These are phyloP conservation scores for Periplaneta americana DNA, from an alignment of 1,140 invertebrate genomes.

Conservation along the genomic window DNA sequence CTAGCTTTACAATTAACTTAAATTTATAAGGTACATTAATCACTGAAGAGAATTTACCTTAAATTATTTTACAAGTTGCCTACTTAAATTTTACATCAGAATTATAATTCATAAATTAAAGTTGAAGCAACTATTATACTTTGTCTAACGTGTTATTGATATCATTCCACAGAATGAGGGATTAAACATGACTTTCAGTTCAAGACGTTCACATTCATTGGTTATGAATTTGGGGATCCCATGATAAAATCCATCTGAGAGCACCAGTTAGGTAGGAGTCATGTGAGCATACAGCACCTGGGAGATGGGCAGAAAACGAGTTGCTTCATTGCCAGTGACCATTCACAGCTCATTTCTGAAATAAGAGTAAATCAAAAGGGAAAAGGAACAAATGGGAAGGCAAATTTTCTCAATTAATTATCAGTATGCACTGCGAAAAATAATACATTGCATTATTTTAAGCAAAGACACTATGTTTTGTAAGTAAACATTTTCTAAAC, in stretches of 20 bases:
- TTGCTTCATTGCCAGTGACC: not conserved
- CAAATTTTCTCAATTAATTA: not conserved
- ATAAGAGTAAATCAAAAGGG: not conserved
- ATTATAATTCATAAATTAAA: not conserved
- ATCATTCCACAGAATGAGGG: not conserved
- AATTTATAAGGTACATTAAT: not conserved
- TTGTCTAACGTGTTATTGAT: not conserved
- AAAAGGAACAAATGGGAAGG: not conserved
- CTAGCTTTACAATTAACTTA: too few relatives aligned
- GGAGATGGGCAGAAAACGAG: not conserved
- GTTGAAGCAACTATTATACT: not conserved
- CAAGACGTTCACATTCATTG: not conserved
- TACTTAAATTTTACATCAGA: not conserved
- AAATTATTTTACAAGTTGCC: not conserved
- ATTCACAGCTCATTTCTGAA: not conserved
- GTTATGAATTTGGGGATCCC: not conserved
- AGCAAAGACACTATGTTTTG: too few relatives aligned
- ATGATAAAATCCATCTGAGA: not conserved
- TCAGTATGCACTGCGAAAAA: too few relatives aligned
- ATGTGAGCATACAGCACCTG: not conserved
- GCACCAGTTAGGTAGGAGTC: not conserved
- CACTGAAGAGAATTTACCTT: not conserved
- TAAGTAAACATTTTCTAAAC: too few relatives aligned
- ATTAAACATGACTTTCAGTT: not conserved
- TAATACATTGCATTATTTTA: too few relatives aligned